Base-by-base conservation (phyloP, 2,113 vertebrate genomes). In the Salvelinus fontinalis region DNA sequence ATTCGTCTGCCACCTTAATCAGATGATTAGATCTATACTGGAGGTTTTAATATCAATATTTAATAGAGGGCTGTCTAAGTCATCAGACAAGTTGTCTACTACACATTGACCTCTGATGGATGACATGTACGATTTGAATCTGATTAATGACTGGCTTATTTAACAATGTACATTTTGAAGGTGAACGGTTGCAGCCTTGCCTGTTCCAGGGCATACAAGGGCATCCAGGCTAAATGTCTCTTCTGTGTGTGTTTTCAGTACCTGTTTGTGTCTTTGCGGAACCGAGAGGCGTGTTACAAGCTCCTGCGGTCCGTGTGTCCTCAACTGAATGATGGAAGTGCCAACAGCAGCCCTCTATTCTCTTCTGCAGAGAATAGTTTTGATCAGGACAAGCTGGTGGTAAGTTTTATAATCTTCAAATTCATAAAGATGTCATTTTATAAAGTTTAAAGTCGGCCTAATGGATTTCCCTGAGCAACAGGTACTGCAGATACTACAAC, bases 241-340 rank as follows among this genome's bases (percentile, higher is more conserved):
- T 57, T 18, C 4, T 8, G 14, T 0, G 66, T 71, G 26, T 71
- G 26, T 79, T 49, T 11, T 5, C 83, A 97, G 96, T 95, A 88
- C 82, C 86, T 95, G 27, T 96, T 97, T 7, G 89, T 94, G 86
- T 96, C 93, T 0, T 82, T 96, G 84, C 88, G 91, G 62, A 94
- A 84, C 80, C 89, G 96, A n/a, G 95, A 97, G 48, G 88, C 88
- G 0, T 92, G 93, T 1, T 96, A 87, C 90, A 93, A 94, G 86
- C 90, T 95, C 73, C 93, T 97, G 78, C 86, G 79, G 6, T 90
- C 92, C 0, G 72, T 97, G 2, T 96, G 93, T 84, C 88, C 88
- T 75, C 92, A 94, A 76, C 73, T 94, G 13, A 76, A 97, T 94
- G 92, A 92, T 22, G 82, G 80, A 1, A 82, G 87, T 83, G 67